Evolutionary conservation across 2,888 invertebrate species (phyloP), one percentile per base, ranked within the genome.

Genomic region (Nemurella pictetii): DNA sequence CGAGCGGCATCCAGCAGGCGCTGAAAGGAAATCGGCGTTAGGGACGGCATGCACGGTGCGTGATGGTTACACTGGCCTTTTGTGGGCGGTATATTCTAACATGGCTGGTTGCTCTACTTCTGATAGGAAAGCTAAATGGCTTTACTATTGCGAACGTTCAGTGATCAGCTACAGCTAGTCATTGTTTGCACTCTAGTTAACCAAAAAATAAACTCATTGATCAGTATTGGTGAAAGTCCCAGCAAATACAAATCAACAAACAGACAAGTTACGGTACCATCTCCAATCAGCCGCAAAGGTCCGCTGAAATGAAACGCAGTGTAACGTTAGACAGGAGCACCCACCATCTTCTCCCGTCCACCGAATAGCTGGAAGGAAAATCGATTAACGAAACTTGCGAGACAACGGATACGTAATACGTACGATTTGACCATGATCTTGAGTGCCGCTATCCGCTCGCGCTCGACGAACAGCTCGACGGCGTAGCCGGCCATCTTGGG

Each of bases 401-500:
- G n/a, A 78, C 7, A 12, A 78, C 4, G 26, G 1, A 78, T 78
- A 15, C 15, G 15, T 36, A 80, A 91, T 94, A 98, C 98, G 93
- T 97, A 99, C 98, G 98, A 95, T 95, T 98, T 99, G 88, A 98
- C 94, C 91, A 99, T 96, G 90, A 94, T 94, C 91, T 96, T 98
- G 89, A 99, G 93, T 89, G 98, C 99, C 88, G 93, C 92, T 91
- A 97, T 98, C 89, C 99, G 93, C 91, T 99, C 98, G 89, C 99
- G 93, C 87, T 98, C 96, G 90, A 98, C 94, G 93, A 99, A 99
- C 98, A 99, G 98, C 92, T 99, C 99, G 92, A 99, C 96, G 87
- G 99, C 93, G 91, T 97, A 98, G 85, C 97, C 97, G 80, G 97
- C 96, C 99, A 99, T 99, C 89, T 96, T 93, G 27, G 99, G 99